Base-by-base conservation (phyloP, 2,888 invertebrate genomes). In the Sabatieria punctata region DNA sequence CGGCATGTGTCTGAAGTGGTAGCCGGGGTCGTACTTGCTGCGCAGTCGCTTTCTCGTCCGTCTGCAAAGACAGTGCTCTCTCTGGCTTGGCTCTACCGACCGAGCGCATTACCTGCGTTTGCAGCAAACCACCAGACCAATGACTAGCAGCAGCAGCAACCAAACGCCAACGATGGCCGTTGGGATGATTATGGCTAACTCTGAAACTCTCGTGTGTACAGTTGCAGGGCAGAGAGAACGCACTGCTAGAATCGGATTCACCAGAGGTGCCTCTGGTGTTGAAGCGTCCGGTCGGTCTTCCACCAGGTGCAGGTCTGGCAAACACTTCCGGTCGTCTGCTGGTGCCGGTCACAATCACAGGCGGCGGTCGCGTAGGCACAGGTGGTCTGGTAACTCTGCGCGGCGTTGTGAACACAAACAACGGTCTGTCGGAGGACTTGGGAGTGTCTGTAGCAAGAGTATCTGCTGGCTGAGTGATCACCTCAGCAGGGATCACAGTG, bases 91-190 rank as follows among this genome's bases (percentile, higher is more conserved):
- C n/a, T n/a, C n/a, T 33, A 33, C 33, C 11, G n/a, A 33, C 30
- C 1, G n/a, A 22, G 4, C 19, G 15, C 18, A 26, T 18, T 23
- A 52, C 50, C 57, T 51, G 52, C 51, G 45, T 47, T 52, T 50
- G 42, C 60, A 61, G 49, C 59, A 60, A 21, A 64, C 56, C n/a
- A 58, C 56, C 6, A 54, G 47, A 2, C 55, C 63, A 27, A 64
- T 64, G 24, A 57, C 46, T 3, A 61, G 42, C 19, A 64, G 53
- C 13, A 64, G 51, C 4, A 60, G 42, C 6, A 65, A 50, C 64
- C 64, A 64, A 6, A 58, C 57, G 41, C 53, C 58, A 13, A 64
- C 60, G 36, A 64, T 61, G 33, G 55, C 51, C 2, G 59, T 51
- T 11, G 63, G 61, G 18, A 64, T 55, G 11, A 63, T 54, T 24